These are phyloP conservation scores for Aradophagus sp. DNA, from an alignment of 1,140 invertebrate genomes.

Conservation along the genomic window DNA sequence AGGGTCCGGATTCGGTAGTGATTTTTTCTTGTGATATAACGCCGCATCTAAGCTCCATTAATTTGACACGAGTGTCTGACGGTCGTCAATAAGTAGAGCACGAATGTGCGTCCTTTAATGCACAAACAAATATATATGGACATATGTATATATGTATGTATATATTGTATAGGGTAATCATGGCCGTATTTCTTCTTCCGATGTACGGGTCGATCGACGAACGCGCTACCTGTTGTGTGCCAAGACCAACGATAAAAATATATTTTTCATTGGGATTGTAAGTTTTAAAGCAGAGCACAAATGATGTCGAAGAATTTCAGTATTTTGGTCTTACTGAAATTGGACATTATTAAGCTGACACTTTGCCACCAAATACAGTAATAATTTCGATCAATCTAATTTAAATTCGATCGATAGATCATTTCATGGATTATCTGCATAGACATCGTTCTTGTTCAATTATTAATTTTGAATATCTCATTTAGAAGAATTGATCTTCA, in stretches of 20 bases:
- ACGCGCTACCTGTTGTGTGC: conserved; percentile 52
- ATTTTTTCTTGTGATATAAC: conserved; percentile 33
- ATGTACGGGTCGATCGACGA: conserved; percentile 49
- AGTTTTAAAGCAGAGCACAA: no score
- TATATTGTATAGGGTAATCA: conserved; percentile 50
- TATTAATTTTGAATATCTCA: no score
- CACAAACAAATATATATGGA: no score
- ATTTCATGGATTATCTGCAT: no score
- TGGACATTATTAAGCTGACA: no score
- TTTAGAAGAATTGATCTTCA: no score
- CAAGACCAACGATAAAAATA: conserved; percentile 43
- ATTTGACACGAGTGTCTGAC: conserved; percentile 50
- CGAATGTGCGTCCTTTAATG: conserved; percentile 57
- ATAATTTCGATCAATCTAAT: no score
- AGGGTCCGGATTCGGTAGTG: conserved; percentile 7
- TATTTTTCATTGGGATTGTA: conserved; percentile 36
- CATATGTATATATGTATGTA: conserved; percentile 53
- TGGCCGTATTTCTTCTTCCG: conserved; percentile 49
- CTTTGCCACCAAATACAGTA: no score
- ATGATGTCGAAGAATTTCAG: no score
- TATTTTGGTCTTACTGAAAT: no score
- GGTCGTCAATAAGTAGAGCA: conserved; percentile 57
- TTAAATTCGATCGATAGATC: no score
- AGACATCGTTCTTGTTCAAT: no score
- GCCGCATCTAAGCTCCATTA: conserved; percentile 48